phyloP scores from a whole-genome alignment of 1,140 invertebrate genomes.

The Papilio aristodemus region DNA sequence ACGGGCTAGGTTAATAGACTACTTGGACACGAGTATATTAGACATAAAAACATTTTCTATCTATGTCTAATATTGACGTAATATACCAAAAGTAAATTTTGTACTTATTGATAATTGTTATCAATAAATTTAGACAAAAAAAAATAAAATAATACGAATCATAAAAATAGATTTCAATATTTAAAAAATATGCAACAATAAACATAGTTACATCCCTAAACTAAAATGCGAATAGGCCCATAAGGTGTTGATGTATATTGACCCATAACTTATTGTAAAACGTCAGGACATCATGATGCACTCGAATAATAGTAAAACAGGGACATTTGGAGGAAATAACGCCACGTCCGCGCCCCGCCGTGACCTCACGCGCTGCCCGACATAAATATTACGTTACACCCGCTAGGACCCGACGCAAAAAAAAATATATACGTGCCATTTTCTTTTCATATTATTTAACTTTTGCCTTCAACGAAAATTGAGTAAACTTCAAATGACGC shows the following conservation, averaged over 20 bases:
- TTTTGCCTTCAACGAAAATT: constrained; percentile 54
- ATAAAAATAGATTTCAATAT: no score
- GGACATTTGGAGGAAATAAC: constrained; percentile 48
- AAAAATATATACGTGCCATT: constrained; percentile 57
- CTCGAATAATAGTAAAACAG: constrained; percentile 57
- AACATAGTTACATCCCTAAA: no score
- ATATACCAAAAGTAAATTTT: no score
- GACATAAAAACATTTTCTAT: not conserved
- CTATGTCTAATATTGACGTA: not conserved
- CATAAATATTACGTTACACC: constrained; percentile 71
- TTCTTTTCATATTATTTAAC: constrained; percentile 56
- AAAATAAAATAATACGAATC: no score
- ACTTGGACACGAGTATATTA: not conserved
- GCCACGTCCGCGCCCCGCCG: constrained; percentile 50
- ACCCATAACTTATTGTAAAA: constrained; percentile 37
- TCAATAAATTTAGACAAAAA: no score
- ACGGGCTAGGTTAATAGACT: constrained; percentile 11
- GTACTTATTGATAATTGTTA: no score
- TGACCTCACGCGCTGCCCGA: constrained; percentile 53
- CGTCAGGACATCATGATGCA: constrained; percentile 47
- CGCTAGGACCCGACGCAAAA: constrained; percentile 51
- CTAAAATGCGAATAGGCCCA: not conserved
- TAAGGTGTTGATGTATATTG: constrained; percentile 18
- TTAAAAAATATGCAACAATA: no score
- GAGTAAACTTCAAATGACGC: not conserved